Evolutionary conservation across 1,140 invertebrate species (phyloP), one percentile per base, ranked within the genome.

Genomic region (Stegodyphus dumicola): DNA sequence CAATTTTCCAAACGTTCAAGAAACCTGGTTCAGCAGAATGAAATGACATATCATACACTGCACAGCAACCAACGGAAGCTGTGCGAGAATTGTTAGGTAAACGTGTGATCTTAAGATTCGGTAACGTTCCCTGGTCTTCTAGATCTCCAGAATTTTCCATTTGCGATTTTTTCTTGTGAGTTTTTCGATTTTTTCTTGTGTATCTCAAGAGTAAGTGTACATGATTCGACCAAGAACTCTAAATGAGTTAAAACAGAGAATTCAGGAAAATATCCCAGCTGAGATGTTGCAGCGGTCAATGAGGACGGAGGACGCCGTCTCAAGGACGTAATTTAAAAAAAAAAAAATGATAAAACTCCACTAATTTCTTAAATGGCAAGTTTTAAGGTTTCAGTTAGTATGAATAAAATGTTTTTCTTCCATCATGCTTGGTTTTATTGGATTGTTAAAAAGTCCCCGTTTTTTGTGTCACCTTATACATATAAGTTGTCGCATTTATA

Each of bases 11-110:
- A 5, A 15, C 0, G 18, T 76, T 69, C 17, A 77, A 13, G 33
- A 76, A 52, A 76, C 13, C 51, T 76, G 77, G 60, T 87, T 67
- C 51, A 75, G 60, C 79, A 85, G 18, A 70, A 87, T 33, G 33
- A 1, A 33, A 71, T 70, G 51, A n/a, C n/a, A n/a, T 33, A 17
- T 64, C 86, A 48, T 70, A 87, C 15, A 77, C 49, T 77, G n/a
- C 75, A 56, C 10, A 10, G 5, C 17, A 64, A 7, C 56, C 52
- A 66, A 54, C 54, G 74, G 48, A 60, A 33, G 49, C 1, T 77
- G 56, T 54, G 75, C 4, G 64, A 66, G 51, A 77, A 56, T 66
- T 64, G 56, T 77, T 77, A 7, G 7, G 7, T 33, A 49, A 77
- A 1, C 75, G 6, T 49, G 56, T 13, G 56, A 77, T 77, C 51